phyloP scores from a whole-genome alignment of 2,888 invertebrate genomes.

The Chromoteleia sp. region DNA sequence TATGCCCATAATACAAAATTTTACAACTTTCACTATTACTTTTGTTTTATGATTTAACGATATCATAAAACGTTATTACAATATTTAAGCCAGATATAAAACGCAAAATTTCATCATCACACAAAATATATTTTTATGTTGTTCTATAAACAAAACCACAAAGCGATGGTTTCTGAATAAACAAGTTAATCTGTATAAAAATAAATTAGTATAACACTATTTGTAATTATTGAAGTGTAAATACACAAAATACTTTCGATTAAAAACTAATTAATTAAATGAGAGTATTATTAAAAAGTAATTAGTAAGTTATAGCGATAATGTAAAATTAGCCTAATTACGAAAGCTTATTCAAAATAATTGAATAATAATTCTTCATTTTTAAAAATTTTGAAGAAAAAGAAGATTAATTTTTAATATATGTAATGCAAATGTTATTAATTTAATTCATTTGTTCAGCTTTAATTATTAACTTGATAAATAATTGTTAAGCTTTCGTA shows the following conservation, averaged over 20 bases:
- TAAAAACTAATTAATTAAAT: not conserved
- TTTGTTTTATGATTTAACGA: slow-evolving; percentile 14
- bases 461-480: not conserved
- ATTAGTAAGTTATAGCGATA: no score
- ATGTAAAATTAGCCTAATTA: not conserved
- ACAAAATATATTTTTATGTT: slow-evolving; percentile 20
- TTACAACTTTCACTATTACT: slow-evolving; percentile 17
- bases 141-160: slow-evolving; percentile 22
- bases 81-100: slow-evolving; percentile 25
- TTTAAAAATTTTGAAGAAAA: no score
- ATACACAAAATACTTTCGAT: not conserved
- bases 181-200: slow-evolving; percentile 7
- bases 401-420: no score
- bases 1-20: slow-evolving; percentile 21
- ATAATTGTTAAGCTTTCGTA: slow-evolving; percentile 5
- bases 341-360: not conserved
- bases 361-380: not conserved
- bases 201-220: slow-evolving; percentile 9
- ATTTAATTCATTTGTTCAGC: no score
- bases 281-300: not conserved
- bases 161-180: not conserved
- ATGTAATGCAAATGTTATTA: not conserved
- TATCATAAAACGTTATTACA: slow-evolving; percentile 17
- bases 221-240: no score
- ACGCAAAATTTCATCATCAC: slow-evolving; percentile 22